Evolutionary conservation across 1,140 invertebrate genomes (phyloP).

Genomic region (Amphibalanus amphitrite): DNA sequence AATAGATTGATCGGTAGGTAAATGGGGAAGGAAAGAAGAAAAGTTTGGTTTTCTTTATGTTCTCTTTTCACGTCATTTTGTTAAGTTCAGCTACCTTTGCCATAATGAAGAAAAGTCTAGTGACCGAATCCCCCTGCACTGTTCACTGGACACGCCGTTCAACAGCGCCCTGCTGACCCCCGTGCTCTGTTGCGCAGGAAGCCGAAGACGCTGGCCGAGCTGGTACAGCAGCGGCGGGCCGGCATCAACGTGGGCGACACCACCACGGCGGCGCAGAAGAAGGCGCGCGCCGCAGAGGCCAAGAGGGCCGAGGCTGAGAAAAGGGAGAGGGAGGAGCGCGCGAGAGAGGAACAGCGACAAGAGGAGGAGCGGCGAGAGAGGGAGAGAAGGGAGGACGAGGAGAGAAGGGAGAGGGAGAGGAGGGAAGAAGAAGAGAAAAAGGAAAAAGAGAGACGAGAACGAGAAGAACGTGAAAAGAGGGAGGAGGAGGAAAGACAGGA

Average conservation of each 20-base stretch:
- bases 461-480: background rate
- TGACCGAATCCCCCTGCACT: no score
- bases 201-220: background rate
- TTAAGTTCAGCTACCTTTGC: no score
- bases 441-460: background rate
- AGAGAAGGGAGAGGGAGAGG: background rate
- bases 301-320: background rate
- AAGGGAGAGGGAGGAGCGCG: background rate
- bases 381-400: background rate
- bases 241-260: background rate
- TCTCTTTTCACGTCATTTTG: no score
- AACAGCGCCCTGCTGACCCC: no score
- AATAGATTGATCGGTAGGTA: no score
- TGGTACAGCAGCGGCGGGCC: background rate
- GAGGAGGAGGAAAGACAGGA: background rate
- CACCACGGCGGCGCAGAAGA: background rate
- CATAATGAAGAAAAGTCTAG: no score
- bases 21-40: no score
- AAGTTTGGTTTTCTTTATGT: no score
- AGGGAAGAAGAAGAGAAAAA: background rate
- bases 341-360: background rate
- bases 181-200: background rate
- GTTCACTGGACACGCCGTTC: no score
- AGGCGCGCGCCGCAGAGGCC: no score
- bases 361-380: background rate